Evolutionary conservation across 1,140 invertebrate genomes (phyloP), one percentile per base, ranked within the genome.

Genomic region (Drosophila truncata): DNA sequence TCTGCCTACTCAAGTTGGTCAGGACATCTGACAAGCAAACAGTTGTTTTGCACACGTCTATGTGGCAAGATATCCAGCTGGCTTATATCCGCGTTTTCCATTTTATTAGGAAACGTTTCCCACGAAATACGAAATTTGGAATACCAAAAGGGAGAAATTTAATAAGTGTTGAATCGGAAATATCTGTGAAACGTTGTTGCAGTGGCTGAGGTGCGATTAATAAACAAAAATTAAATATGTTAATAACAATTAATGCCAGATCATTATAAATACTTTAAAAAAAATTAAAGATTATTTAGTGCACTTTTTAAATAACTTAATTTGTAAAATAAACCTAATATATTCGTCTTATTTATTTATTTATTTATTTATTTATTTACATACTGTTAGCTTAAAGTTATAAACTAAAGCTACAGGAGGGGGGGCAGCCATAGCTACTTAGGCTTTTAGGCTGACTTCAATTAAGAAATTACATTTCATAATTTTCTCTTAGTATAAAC

Each of bases 1-100:
- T 18, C 23, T 13, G 16, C 41, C 18, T 18, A 16, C 39, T 47
- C 29, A 42, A 60, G 27, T 20, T 77, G 41, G 35, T 35, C 31
- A 78, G 41, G 27, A 42, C 23, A 47, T 49, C 31, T 47, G 50
- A 60, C 47, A 20, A 31, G 23, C 52, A 47, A 54, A 25, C 74
- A 78, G 74, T 78, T 55, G 47, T 57, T 37, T 44, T 78, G 39
- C 74, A 77, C 39, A 63, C 44, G 63, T 55, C 55, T 42, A 42
- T 33, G 73, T 33, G 73, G 18, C 73, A 39, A 57, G 29, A 31
- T 49, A 77, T 67, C 55, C 54, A 27, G 23, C 44, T 62, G 33
- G 31, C 44, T 16, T 18, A 13, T n/a, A 37, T 33, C 18, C 25
- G 42, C 23, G 10, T 35, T 57, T 35, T 14, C 10, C 5, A 27